These are phyloP conservation scores for Dendrocincla tyrannina DNA, from an alignment of 2,797 vertebrate genomes.

Conservation along the genomic window DNA sequence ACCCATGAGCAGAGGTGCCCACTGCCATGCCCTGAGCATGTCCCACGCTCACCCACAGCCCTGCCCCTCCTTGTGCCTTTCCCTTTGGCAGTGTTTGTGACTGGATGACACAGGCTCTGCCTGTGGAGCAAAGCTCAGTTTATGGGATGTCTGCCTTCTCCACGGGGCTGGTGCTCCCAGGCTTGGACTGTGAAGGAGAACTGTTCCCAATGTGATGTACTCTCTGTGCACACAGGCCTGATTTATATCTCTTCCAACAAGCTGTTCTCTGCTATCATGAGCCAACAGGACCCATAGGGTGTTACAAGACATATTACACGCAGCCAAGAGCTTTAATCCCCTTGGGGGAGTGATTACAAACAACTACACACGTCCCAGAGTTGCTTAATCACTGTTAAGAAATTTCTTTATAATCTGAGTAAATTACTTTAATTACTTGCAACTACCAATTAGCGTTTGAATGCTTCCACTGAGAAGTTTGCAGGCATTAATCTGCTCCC, in stretches of 20 bases:
- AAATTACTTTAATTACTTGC: conserved; percentile 83
- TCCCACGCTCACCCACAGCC: background rate
- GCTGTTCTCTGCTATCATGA: conserved; percentile 54
- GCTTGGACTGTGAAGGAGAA: background rate
- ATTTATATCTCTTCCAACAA: conserved; percentile 63
- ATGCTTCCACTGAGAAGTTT: conserved; percentile 77
- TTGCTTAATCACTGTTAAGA: conserved; percentile 83
- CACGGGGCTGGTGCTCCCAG: background rate
- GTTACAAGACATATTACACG: conserved; percentile 72
- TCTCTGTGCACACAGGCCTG: conserved; percentile 47
- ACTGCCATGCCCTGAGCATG: background rate
- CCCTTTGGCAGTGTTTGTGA: background rate
- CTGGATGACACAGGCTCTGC: background rate
- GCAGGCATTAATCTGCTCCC: conserved; percentile 70
- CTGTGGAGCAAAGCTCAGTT: background rate
- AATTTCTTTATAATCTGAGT: conserved; percentile 83
- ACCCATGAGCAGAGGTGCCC: background rate
- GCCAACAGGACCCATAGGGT: conserved; percentile 67
- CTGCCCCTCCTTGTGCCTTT: background rate
- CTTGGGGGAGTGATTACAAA: conserved; percentile 78
- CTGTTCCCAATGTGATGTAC: background rate
- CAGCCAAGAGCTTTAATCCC: conserved; percentile 77
- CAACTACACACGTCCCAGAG: conserved; percentile 74
- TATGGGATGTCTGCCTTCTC: background rate
- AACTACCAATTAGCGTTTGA: conserved; percentile 81